Evolutionary conservation across 2,113 vertebrate genomes (phyloP).

Genomic region (Muscicapa adusta): DNA sequence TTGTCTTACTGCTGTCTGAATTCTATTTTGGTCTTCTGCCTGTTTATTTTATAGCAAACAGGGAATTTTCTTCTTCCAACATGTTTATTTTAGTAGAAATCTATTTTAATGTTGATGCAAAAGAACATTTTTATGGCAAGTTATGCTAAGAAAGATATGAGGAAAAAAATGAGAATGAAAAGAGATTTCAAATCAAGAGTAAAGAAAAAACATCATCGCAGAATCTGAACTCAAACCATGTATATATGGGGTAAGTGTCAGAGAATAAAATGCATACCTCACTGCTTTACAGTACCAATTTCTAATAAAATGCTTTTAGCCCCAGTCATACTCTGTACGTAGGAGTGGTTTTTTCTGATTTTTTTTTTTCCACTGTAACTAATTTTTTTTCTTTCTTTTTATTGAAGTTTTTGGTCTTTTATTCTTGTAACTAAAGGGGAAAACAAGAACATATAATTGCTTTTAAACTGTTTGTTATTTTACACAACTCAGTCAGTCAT

Average conservation of each 20-base stretch:
- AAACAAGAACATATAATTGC: background rate
- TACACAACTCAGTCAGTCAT: background rate
- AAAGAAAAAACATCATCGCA: background rate
- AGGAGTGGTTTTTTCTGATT: rapidly evolving
- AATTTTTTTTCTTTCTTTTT: background rate
- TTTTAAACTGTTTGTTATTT: background rate
- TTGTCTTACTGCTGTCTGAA: background rate
- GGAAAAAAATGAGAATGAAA: background rate
- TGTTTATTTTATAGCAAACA: background rate
- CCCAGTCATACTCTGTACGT: rapidly evolving
- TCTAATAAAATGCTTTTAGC: background rate
- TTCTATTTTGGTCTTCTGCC: background rate
- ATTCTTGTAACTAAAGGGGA: background rate
- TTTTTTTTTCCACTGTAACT: background rate
- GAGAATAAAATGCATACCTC: background rate
- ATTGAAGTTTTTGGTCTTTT: background rate
- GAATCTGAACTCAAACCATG: background rate
- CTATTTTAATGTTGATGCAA: background rate
- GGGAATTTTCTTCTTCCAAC: background rate
- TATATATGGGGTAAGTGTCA: background rate
- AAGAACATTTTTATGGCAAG: background rate
- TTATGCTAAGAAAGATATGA: background rate
- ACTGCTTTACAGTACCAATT: background rate
- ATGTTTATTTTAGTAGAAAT: background rate
- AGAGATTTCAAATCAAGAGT: background rate